Conservation (phyloP, 2,113 vertebrate species). For the Fulmarus glacialis region DNA sequence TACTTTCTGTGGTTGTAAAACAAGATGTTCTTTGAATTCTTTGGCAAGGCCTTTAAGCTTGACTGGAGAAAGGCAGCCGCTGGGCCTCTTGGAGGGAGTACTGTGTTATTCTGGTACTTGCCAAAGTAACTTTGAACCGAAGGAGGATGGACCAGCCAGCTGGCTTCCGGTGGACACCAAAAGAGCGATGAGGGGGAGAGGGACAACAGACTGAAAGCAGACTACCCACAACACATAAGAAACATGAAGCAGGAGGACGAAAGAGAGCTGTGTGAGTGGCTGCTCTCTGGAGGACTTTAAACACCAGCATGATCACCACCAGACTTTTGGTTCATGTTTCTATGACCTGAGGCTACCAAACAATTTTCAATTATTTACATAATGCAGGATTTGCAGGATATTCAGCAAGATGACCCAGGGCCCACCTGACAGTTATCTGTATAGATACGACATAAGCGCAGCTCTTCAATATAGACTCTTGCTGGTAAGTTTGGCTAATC, state of each 20-base stretch:
- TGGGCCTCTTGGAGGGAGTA: background rate
- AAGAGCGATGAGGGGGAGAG: background rate
- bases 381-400: background rate
- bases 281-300: background rate
- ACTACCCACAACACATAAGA: background rate
- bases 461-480: background rate
- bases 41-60: background rate
- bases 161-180: background rate
- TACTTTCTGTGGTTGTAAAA: background rate
- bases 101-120: background rate
- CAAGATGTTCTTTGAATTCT: background rate
- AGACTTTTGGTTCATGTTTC: background rate
- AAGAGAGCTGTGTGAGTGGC: background rate
- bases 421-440: background rate
- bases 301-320: background rate
- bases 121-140: background rate
- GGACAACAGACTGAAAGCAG: background rate
- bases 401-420: background rate
- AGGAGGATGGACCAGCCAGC: background rate
- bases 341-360: background rate
- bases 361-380: background rate
- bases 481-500: background rate
- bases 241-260: background rate
- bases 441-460: background rate
- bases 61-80: background rate